Evolutionary conservation across 2,797 vertebrate genomes (phyloP).

Genomic region (Mormyrops attenuatus): DNA sequence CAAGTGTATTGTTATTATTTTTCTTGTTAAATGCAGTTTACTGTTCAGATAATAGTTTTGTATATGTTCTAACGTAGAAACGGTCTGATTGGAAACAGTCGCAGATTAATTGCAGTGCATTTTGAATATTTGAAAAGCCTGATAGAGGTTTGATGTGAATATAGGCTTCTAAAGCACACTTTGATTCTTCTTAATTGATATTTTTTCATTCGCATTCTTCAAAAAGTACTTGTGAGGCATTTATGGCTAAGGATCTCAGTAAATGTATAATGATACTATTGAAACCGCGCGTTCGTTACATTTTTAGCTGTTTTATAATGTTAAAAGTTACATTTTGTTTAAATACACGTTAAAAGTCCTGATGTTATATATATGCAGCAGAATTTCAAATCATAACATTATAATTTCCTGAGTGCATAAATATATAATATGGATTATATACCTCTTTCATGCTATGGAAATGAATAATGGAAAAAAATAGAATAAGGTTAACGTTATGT

Average conservation of each 20-base stretch:
- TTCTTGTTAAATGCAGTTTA: neutral
- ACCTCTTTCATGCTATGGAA: neutral
- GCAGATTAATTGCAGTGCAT: neutral
- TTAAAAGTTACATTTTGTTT: neutral
- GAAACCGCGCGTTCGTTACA: neutral
- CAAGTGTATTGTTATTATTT: neutral
- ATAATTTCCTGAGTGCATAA: neutral
- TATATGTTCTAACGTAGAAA: neutral
- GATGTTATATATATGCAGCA: neutral
- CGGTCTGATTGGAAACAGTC: neutral
- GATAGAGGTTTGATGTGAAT: neutral
- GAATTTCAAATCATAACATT: neutral
- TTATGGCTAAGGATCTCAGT: neutral
- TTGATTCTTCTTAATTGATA: neutral
- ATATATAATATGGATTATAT: neutral
- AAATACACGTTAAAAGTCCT: neutral
- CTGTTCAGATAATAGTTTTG: neutral
- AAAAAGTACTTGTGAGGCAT: neutral
- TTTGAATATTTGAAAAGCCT: neutral
- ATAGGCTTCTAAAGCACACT: neutral
- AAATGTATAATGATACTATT: neutral
- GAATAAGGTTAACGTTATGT: neutral
- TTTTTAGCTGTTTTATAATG: neutral
- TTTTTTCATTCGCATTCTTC: neutral
- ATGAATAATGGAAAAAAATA: neutral